Conservation (phyloP, 2,888 invertebrate species). For the Protonemura montana region DNA sequence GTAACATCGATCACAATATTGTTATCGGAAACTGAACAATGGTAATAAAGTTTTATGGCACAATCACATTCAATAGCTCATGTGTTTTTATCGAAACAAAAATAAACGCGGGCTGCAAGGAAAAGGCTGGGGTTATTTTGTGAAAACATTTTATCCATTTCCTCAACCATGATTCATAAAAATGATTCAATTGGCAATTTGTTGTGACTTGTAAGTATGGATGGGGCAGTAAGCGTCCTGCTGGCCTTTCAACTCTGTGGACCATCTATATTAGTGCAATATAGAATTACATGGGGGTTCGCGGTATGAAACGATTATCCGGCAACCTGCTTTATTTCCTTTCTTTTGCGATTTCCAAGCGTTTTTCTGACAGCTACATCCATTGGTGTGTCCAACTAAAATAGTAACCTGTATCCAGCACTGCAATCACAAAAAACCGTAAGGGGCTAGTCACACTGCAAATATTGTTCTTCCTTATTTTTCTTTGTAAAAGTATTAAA, state of each 20-base stretch:
- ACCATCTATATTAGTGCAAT: background rate
- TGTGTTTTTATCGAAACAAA: conserved; percentile 28
- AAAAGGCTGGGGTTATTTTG: background rate
- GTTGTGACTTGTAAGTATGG: background rate
- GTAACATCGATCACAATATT: conserved; percentile 26
- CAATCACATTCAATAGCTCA: conserved; percentile 29
- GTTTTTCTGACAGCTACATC: background rate
- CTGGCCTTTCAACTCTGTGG: background rate
- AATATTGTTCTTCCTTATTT: background rate
- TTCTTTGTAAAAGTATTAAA: background rate
- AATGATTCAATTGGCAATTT: conserved; percentile 1
- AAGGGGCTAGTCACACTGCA: background rate
- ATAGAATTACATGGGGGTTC: no score
- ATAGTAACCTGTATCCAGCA: no score
- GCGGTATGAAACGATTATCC: no score
- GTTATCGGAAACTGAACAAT: conserved; percentile 31
- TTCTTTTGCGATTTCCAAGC: background rate
- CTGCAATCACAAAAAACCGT: background rate
- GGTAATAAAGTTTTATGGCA: conserved; percentile 29
- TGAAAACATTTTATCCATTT: conserved; percentile 10
- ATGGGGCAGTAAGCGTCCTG: background rate
- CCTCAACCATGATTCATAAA: background rate
- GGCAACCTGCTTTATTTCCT: background rate
- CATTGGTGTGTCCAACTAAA: no score
- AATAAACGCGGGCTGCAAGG: background rate